Conservation (phyloP, 92 coral and sea anemone species). For the Parazoanthus darwini region DNA sequence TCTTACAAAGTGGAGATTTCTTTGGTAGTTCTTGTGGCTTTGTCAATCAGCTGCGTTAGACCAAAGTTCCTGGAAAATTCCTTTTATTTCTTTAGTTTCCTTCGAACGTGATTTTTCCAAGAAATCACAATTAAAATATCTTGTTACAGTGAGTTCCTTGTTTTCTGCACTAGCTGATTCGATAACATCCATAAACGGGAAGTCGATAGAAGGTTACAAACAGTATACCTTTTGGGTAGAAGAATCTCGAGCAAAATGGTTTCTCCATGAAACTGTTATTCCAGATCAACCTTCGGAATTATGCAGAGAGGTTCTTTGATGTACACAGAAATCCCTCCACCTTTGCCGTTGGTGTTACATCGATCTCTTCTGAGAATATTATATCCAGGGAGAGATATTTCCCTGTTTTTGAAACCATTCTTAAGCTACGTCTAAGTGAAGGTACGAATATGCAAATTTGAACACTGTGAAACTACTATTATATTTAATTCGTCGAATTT, state of each 20-base stretch:
- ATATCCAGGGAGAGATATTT: conserved; percentile 37
- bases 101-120: conserved; percentile 41
- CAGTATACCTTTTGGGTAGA: no score
- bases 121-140: conserved; percentile 59
- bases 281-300: conserved; percentile 42
- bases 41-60: conserved; percentile 46
- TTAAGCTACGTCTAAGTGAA: conserved; percentile 45
- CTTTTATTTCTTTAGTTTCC: conserved; percentile 40
- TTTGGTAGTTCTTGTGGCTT: conserved; percentile 48
- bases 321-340: conserved; percentile 57
- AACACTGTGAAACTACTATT: conserved; percentile 24
- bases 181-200: conserved; percentile 42
- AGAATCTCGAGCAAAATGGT: no score
- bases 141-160: conserved; percentile 52
- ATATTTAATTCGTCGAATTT: conserved; percentile 39
- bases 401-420: conserved; percentile 19
- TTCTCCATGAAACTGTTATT: no score
- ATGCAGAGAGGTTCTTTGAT: conserved; percentile 38
- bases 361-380: conserved; percentile 38
- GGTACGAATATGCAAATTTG: conserved; percentile 37
- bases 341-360: conserved; percentile 14
- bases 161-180: conserved; percentile 45
- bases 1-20: conserved; percentile 39
- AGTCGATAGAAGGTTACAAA: conserved; percentile 59
- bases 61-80: conserved; percentile 39